A percentile compares a stretch with the other conserved stretches of the same genome.
These are phyloP conservation scores for Muschampia plurimacula DNA, from an alignment of 2,888 invertebrate genomes.

Conservation along the genomic window DNA sequence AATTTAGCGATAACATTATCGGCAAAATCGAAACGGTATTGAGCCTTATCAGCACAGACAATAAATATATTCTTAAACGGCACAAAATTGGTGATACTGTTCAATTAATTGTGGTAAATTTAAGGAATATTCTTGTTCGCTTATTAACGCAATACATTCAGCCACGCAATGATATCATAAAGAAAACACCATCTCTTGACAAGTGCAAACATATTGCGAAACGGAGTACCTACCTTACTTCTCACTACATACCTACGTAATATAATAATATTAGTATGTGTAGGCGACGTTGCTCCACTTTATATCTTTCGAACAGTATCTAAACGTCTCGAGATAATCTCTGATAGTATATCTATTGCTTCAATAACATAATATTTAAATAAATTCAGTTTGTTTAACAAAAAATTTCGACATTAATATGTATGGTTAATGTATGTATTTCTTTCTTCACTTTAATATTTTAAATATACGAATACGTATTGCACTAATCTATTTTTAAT, in stretches of 20 bases:
- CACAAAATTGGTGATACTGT: constrained; percentile 37
- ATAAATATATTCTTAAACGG: constrained; percentile 46
- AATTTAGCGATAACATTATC: constrained; percentile 67
- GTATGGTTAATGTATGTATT: neutral
- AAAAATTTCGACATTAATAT: neutral
- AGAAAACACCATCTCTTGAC: constrained; percentile 35
- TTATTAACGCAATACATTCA: constrained; percentile 31
- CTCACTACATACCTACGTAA: neutral
- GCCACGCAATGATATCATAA: constrained; percentile 34
- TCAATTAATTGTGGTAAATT: constrained; percentile 35
- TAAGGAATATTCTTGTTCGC: constrained; percentile 29
- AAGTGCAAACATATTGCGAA: constrained; percentile 34
- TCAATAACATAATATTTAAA: constrained; percentile 36
- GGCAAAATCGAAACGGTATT: constrained; percentile 52
- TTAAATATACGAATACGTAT: no score
- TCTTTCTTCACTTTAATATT: no score
- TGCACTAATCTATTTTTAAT: no score
- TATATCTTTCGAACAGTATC: constrained; percentile 57
- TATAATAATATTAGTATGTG: neutral
- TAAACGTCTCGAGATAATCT: constrained; percentile 62
- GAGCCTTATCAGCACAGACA: constrained; percentile 49
- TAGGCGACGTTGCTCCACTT: constrained; percentile 11
- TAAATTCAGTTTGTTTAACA: constrained; percentile 9
- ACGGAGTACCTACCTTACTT: constrained; percentile 6
- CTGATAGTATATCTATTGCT: constrained; percentile 54